Base-by-base conservation (phyloP, 2,888 invertebrate species). In the Drosophila putrida region DNA sequence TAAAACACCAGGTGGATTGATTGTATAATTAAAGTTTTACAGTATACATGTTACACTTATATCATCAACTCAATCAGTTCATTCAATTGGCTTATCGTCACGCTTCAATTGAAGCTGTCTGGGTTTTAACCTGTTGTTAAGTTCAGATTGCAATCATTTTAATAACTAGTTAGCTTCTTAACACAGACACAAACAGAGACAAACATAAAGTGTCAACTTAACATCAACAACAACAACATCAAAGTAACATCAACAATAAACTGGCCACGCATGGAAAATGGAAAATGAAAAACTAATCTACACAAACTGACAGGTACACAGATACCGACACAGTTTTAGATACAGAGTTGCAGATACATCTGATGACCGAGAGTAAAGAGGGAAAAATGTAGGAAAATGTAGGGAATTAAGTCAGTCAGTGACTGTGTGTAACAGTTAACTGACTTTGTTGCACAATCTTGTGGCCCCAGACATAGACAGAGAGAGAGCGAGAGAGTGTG, bases 341-440 rank as follows among this genome's bases (percentile, higher is more conserved):
- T 35, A 20, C 38, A 66, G 11, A 39, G 9, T 36, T 28, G 55
- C 33, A 55, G 43, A 62, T 49, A 50, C 54, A 53, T 38, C 8
- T 41, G 31, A 10, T 15, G 47, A 10, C 33, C 13, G 10, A 8
- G 13, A 38, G 31, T 15, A 33, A 35, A 39, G 51, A 8, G 8
- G 50, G 72, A 60, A 78, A 68, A 55, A 46, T 28, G 31, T 47
- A 47, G 47, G 46, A 65, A 85, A 80, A 83, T 87, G 87, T 89
- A 84, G 85, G 83, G 87, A 89, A 84, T 84, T 84, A 84, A 89
- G 89, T 87, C 89, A 84, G 81, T 62, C 83, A 83, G 84, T 70
- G 82, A 81, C 63, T 81, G 79, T 73, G 87, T 88, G 84, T 81
- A 87, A 87, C 82, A 84, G 80, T 87, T 84, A 87, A 86, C 89